Base-by-base conservation (phyloP, 1,140 invertebrate species). In the Trachymyrmex cornetzi region DNA sequence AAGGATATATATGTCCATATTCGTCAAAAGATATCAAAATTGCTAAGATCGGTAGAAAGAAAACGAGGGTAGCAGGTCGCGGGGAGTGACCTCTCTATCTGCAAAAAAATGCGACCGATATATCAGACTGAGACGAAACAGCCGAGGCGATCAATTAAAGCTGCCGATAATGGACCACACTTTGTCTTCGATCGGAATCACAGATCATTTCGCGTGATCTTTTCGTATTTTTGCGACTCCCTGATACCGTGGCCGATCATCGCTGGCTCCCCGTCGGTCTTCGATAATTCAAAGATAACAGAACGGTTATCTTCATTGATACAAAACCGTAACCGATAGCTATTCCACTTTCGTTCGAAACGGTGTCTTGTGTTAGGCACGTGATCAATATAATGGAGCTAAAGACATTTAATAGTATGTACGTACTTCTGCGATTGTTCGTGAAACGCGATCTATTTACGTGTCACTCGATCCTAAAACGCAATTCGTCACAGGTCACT, bases 31-130 rank as follows among this genome's bases (percentile, higher is more conserved):
- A 88, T 87, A 87, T 85, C 75, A 38, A 72, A 90, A 89, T 84
- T 82, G 59, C 44, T 55, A 44, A 88, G 71, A 89, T 84, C 71
- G 81, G 22, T 64, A 44, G 7, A 63, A 64, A 81, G 85, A 85
- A 90, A 91, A 91, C 80, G 90, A 90, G 92, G 92, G 87, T 89
- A 92, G 88, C 88, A 89, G 91, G 91, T 92, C 91, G 80, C 24
- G 50, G 38, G 71, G 57, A 30, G 63, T 48, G 74, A 75, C 16
- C 24, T 53, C 48, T n/a, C 53, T 81, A 85, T 81, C 86, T 85
- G 55, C 19, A 66, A 19, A 81, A 88, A 90, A 88, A 80, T 72
- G 53, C 74, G 66, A 59, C 64, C 55, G 72, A 74, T 50, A 57
- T 82, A 80, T 67, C 71, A 12, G 11, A 16, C 24, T 57, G 87